A percentile compares a stretch with the other conserved stretches of the same genome.
Evolutionary conservation across 2,797 vertebrate genomes (phyloP).

Genomic region (Microctenopoma stevenorrisi): DNA sequence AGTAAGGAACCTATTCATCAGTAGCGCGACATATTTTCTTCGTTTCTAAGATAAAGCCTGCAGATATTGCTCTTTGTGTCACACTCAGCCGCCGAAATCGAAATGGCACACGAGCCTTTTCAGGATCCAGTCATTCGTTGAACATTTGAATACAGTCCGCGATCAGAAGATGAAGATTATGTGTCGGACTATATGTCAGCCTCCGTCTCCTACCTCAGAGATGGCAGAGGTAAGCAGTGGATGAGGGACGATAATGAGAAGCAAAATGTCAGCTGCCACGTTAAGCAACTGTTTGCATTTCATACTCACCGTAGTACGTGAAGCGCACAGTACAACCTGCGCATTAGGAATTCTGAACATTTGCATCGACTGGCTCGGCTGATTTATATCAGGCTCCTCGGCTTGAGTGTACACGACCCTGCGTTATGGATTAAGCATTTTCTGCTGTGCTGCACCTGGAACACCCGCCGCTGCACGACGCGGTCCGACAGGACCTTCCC

Average conservation of each 20-base stretch:
- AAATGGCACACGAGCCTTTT: too few species aligned
- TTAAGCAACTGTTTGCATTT: constrained; percentile 23
- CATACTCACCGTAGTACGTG: not conserved
- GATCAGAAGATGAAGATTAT: not conserved
- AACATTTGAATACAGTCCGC: not conserved
- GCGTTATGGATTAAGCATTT: not conserved
- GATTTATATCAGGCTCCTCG: not conserved
- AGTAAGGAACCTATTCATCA: not conserved
- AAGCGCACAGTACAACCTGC: not conserved
- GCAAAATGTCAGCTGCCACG: constrained; percentile 37
- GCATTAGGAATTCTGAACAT: not conserved
- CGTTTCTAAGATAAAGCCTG: not conserved
- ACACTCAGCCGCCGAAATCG: too few species aligned
- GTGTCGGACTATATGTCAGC: constrained; percentile 24
- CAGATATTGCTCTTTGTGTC: not conserved
- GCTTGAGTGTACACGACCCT: not conserved
- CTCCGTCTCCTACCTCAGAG: constrained; percentile 36
- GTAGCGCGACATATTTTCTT: not conserved
- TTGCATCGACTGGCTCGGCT: not conserved
- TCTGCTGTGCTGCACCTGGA: not conserved
- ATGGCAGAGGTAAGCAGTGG: constrained; percentile 29
- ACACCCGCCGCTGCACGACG: too few species aligned
- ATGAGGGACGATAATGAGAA: constrained; percentile 15
- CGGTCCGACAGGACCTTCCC: too few species aligned
- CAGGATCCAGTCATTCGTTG: not conserved